These are phyloP conservation scores for Philypnodon macrostomus DNA, from an alignment of 2,797 vertebrate species.

Conservation along the genomic window DNA sequence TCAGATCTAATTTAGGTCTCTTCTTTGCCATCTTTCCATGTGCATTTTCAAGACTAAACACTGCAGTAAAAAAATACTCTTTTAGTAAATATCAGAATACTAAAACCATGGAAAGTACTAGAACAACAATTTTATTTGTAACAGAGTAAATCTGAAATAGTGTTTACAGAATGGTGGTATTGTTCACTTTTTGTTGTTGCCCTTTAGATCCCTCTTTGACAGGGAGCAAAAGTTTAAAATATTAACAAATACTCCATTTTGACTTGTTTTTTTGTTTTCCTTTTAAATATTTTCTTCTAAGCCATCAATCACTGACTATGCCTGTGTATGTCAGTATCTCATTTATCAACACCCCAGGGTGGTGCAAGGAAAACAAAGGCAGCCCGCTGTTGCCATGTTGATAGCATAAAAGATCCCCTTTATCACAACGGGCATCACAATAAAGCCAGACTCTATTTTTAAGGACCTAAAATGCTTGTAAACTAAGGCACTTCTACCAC, in stretches of 20 bases:
- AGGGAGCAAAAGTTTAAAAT: constrained; percentile 64
- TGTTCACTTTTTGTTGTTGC: constrained; percentile 50
- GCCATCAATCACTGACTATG: constrained; percentile 58
- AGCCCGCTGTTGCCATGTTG: constrained; percentile 53
- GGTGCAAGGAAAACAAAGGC: constrained; percentile 60
- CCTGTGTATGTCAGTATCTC: constrained; percentile 50
- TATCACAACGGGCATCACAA: constrained; percentile 58
- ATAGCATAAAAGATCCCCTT: constrained; percentile 67
- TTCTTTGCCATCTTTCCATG: constrained; percentile 10
- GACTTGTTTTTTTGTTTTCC: constrained; percentile 33
- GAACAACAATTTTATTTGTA: constrained; percentile 8
- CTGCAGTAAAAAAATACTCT: background rate
- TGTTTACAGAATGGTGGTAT: constrained; percentile 44
- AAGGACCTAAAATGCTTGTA: constrained; percentile 54
- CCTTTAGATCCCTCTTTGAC: constrained; percentile 60
- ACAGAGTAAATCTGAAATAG: constrained; percentile 25
- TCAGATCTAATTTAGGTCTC: constrained; percentile 29
- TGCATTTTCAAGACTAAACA: constrained; percentile 7
- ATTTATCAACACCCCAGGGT: constrained; percentile 56
- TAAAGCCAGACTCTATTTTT: constrained; percentile 44
- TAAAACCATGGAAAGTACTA: background rate
- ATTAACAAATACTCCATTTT: constrained; percentile 67
- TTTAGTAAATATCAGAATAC: background rate
- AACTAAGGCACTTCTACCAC: constrained; percentile 39
- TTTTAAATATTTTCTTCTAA: constrained; percentile 57